Evolutionary conservation across 2,888 invertebrate species (phyloP).

Genomic region (Nomada hirtipes): DNA sequence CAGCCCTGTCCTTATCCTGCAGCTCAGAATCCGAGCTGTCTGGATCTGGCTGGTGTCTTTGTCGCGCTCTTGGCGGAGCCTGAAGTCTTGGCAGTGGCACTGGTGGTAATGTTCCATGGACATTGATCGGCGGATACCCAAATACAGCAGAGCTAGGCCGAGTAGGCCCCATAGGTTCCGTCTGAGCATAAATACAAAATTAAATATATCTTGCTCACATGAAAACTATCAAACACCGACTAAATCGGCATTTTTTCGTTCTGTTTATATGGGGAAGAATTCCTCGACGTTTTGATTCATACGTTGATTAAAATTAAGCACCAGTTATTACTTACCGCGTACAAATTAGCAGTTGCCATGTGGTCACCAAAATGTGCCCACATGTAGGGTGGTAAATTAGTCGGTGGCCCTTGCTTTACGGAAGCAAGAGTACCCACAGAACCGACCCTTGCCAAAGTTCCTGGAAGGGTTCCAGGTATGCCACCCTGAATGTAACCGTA

Average conservation of each 20-base stretch:
- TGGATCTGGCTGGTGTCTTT: conserved; percentile 78
- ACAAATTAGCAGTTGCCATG: conserved; percentile 94
- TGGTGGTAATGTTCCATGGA: conserved; percentile 88
- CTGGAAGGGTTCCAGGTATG: conserved; percentile 82
- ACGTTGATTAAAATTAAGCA: too few relatives aligned
- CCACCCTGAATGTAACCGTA: conserved; percentile 93
- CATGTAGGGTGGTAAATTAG: conserved; percentile 88
- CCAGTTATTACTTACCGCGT: conserved; percentile 88
- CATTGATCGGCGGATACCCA: conserved; percentile 89
- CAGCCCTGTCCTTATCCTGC: conserved; percentile 90
- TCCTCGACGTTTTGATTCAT: not conserved
- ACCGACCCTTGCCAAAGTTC: conserved; percentile 80
- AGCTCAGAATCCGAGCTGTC: conserved; percentile 83
- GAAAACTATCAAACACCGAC: not conserved
- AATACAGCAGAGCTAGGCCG: conserved; percentile 94
- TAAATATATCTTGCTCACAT: too few relatives aligned
- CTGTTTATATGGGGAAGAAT: too few relatives aligned
- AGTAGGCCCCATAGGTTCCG: conserved; percentile 90
- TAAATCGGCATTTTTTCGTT: not conserved
- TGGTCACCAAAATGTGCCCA: conserved; percentile 95
- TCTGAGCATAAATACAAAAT: conserved; percentile 83
- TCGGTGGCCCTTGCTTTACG: conserved; percentile 82
- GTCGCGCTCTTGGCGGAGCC: conserved; percentile 81
- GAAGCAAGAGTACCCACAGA: conserved; percentile 82
- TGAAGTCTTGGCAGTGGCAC: conserved; percentile 89